A percentile compares a stretch with the other conserved stretches of the same genome.
Conservation (phyloP, 1,140 invertebrate species). For the Agrypnia vestita region DNA sequence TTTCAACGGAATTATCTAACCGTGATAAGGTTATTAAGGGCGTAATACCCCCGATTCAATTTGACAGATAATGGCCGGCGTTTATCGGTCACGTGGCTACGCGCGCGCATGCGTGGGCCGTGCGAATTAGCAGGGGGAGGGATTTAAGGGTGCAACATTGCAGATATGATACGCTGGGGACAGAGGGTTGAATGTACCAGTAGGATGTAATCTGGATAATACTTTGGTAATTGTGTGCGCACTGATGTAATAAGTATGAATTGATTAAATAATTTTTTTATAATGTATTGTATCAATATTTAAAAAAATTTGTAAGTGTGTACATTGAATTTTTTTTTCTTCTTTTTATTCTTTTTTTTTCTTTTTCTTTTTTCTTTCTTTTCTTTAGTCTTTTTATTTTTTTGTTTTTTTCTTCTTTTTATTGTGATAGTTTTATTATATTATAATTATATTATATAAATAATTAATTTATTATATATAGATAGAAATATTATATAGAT, state of each 20-base stretch:
- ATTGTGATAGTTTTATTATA: too few relatives aligned
- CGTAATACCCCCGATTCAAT: slow-evolving; percentile 3
- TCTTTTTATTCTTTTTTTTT: too few relatives aligned
- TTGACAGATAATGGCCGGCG: slow-evolving; percentile 8
- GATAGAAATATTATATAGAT: too few relatives aligned
- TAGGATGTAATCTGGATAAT: background rate
- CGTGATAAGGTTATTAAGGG: slow-evolving; percentile 11
- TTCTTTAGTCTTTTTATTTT: too few relatives aligned
- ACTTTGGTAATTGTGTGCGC: background rate
- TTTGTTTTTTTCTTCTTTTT: too few relatives aligned
- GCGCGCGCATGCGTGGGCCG: background rate
- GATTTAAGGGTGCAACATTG: background rate
- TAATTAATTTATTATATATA: too few relatives aligned
- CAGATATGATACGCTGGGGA: background rate
- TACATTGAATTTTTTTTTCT: too few relatives aligned
- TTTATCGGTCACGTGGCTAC: background rate
- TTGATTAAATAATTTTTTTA: background rate
- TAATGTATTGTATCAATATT: background rate
- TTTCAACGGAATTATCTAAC: slow-evolving; percentile 20
- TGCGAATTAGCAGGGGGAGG: background rate
- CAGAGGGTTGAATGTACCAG: background rate
- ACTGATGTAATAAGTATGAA: background rate
- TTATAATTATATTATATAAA: too few relatives aligned
- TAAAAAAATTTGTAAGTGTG: too few relatives aligned
- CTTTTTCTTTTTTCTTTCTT: too few relatives aligned